Base-by-base conservation (phyloP, 2,113 vertebrate genomes). In the Corythaeola cristata region DNA sequence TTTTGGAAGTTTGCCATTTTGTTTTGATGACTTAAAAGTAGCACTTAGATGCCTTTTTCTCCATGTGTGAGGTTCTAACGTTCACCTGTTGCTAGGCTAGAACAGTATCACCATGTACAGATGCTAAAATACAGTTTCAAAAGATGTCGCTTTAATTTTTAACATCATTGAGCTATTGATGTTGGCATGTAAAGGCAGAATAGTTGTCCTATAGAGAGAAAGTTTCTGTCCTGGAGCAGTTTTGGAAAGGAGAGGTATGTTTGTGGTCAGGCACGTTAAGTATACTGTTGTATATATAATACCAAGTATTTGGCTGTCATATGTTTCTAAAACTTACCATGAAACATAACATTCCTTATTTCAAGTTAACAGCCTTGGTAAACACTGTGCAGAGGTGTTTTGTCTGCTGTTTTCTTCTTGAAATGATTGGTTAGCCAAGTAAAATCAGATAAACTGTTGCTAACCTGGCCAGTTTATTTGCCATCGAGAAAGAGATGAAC, bases 51-150 rank as follows among this genome's bases (percentile, higher is more conserved):
- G 45, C 27, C 33, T 60, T 76, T 67, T 55, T 35, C 37, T 47
- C 45, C 3, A 0, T 16, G 0, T 6, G 3, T 41, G 5, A 3
- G 11, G 11, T 60, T 75, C 24, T 69, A 0, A 27, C 24, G 21
- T 67, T 89, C 28, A 27, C n/a, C 56, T 24, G 10, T n/a, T 45
- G 6, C n/a, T 24, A 39, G 45, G 15, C 50, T 74, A 8, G 22
- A 44, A 13, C 18, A 58, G 26, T 44, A 6, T 23, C 19, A 11
- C 27, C n/a, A 3, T 2, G 9, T 47, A 5, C 44, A 23, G 59
- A 45, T 41, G 59, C 81, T 58, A 35, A 85, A 89, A 49, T 32
- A 18, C 37, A 5, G 7, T 58, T 85, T 81, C 28, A 30, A 7
- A 75, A 53, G 5, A 11, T 60, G 27, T 30, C 2, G 8, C 55